These are phyloP conservation scores for Tenebrio molitor DNA, from an alignment of 1,140 invertebrate genomes.

Conservation along the genomic window DNA sequence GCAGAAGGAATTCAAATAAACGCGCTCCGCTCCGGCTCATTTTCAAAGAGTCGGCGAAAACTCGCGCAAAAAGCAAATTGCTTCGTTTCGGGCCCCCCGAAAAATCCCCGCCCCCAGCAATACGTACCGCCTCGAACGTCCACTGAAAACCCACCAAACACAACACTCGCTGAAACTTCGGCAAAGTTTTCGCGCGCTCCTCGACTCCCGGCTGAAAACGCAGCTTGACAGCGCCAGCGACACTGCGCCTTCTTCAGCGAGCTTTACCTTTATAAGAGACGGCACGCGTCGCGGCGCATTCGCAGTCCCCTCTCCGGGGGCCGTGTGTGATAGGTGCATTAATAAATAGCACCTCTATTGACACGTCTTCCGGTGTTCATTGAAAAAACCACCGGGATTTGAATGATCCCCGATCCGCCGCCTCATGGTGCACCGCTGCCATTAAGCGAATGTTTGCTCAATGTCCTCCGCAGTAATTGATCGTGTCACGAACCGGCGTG, in stretches of 20 bases:
- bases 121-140: too few species aligned
- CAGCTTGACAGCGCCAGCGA: neutral
- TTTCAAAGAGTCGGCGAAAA: too few species aligned
- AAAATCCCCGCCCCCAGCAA: too few species aligned
- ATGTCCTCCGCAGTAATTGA: conserved; percentile 8
- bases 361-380: neutral
- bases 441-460: conserved; percentile 36
- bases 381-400: neutral
- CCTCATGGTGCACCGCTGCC: neutral
- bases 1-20: too few species aligned
- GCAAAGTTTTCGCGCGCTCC: conserved; percentile 9
- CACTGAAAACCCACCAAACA: too few species aligned
- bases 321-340: neutral
- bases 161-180: too few species aligned
- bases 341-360: conserved; percentile 24
- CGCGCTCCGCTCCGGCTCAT: too few species aligned
- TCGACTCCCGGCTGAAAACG: neutral
- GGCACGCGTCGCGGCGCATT: conserved; percentile 47
- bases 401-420: too few species aligned
- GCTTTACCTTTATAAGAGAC: conserved; percentile 42
- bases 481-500: conserved; percentile 2
- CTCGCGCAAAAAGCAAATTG: too few species aligned
- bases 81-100: too few species aligned
- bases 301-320: neutral
- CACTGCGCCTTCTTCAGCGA: conserved; percentile 19